A percentile compares a stretch with the other conserved stretches of the same genome.
Conservation (phyloP, 2,888 invertebrate genomes). For the Eledona agricola region DNA sequence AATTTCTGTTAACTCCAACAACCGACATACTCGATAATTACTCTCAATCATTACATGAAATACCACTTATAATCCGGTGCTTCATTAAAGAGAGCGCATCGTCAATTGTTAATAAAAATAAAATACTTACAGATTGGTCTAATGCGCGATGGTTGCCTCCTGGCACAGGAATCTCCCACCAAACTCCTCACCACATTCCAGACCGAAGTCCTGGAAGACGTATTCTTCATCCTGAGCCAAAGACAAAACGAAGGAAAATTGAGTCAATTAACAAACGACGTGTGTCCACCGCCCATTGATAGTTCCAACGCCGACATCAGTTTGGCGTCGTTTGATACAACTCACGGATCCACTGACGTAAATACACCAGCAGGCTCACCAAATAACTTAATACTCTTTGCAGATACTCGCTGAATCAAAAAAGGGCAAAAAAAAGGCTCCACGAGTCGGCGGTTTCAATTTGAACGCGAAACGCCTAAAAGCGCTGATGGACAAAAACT, state of each 20-base stretch:
- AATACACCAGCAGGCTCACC: constrained; percentile 14
- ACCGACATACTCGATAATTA: too few relatives aligned
- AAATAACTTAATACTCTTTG: constrained; percentile 37
- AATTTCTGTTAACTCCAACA: too few relatives aligned
- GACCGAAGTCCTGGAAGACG: constrained; percentile 83
- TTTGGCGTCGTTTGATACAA: constrained; percentile 31
- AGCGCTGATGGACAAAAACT: constrained; percentile 49
- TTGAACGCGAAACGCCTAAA: constrained; percentile 19
- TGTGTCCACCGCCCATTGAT: constrained; percentile 7
- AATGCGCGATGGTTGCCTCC: constrained; percentile 83
- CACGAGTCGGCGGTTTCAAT: constrained; percentile 12
- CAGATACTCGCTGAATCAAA: constrained; percentile 63
- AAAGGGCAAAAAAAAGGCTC: constrained; percentile 15
- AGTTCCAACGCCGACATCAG: constrained; percentile 24
- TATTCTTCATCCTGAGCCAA: constrained; percentile 82
- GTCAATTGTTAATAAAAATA: constrained; percentile 12
- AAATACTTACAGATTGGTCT: constrained; percentile 79
- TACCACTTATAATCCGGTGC: too few relatives aligned
- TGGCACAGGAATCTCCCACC: constrained; percentile 85
- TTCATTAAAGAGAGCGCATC: background rate
- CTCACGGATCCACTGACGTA: constrained; percentile 51
- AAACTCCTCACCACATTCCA: constrained; percentile 75
- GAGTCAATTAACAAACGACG: constrained; percentile 24
- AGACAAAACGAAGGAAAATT: constrained; percentile 65
- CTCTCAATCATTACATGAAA: too few relatives aligned